phyloP scores from a whole-genome alignment of 2,797 vertebrate genomes.

The Acrocephalus scirpaceus region DNA sequence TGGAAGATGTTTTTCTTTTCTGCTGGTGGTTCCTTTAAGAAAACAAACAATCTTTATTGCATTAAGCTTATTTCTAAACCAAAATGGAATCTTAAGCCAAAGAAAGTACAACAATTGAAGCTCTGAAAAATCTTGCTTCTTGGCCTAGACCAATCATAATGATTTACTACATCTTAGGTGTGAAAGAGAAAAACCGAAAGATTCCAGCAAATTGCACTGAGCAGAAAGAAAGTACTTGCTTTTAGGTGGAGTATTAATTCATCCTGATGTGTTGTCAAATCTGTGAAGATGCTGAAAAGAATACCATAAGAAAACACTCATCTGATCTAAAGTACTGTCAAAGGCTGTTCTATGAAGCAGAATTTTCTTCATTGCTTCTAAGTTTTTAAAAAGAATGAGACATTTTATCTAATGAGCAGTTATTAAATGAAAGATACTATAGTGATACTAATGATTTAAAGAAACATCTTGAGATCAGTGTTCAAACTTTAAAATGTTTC shows the following conservation, averaged over 20 bases:
- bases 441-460: conserved; percentile 14
- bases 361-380: conserved; percentile 41
- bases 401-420: conserved; percentile 18
- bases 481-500: not conserved
- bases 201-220: conserved; percentile 52
- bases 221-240: conserved; percentile 36
- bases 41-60: not conserved
- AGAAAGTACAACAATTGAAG: conserved; percentile 60
- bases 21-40: not conserved
- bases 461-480: not conserved
- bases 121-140: conserved; percentile 59
- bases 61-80: conserved; percentile 46
- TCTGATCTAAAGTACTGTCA: conserved; percentile 63
- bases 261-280: conserved; percentile 42
- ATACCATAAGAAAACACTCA: conserved; percentile 26
- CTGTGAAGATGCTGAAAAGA: conserved; percentile 43
- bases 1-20: not conserved
- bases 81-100: conserved; percentile 51
- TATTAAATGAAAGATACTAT: conserved; percentile 14
- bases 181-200: conserved; percentile 47
- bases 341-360: conserved; percentile 25
- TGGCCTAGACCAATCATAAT: conserved; percentile 52
- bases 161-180: conserved; percentile 40
- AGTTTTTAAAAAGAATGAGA: conserved; percentile 41
- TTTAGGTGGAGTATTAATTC: conserved; percentile 61